phyloP scores from a whole-genome alignment of 2,113 vertebrate genomes.

The Rafetus swinhoei region DNA sequence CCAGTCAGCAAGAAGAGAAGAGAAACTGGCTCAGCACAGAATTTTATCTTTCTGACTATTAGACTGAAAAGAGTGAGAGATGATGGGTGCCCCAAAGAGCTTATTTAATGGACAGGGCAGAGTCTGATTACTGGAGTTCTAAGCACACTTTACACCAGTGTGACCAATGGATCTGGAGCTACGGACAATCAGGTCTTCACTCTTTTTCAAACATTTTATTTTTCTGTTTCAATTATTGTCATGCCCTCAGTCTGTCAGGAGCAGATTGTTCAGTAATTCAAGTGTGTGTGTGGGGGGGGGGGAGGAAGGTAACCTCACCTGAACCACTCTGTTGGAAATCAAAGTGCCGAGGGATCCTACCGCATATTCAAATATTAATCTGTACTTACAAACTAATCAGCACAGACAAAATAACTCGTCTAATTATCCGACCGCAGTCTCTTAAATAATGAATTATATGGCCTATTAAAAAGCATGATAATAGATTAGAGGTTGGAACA shows the following conservation, averaged over 20 bases:
- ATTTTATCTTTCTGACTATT: background rate
- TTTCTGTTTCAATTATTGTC: background rate
- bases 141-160: background rate
- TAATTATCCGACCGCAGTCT: slow-evolving; percentile 52
- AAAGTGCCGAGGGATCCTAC: slow-evolving; percentile 8
- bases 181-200: background rate
- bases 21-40: background rate
- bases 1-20: background rate
- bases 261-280: slow-evolving; percentile 11
- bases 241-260: background rate
- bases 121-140: background rate
- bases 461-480: slow-evolving; percentile 63
- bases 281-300: fast-evolving
- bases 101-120: background rate
- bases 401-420: slow-evolving; percentile 41
- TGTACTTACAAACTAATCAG: slow-evolving; percentile 46
- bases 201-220: background rate
- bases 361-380: slow-evolving; percentile 24
- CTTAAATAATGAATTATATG: slow-evolving; percentile 28
- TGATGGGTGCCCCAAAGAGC: background rate
- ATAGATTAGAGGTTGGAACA: slow-evolving; percentile 53
- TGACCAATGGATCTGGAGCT: background rate
- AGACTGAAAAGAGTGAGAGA: background rate
- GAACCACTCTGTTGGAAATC: background rate
- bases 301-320: background rate